phyloP scores from a whole-genome alignment of 2,888 invertebrate species.

The Eristalis tenax region DNA sequence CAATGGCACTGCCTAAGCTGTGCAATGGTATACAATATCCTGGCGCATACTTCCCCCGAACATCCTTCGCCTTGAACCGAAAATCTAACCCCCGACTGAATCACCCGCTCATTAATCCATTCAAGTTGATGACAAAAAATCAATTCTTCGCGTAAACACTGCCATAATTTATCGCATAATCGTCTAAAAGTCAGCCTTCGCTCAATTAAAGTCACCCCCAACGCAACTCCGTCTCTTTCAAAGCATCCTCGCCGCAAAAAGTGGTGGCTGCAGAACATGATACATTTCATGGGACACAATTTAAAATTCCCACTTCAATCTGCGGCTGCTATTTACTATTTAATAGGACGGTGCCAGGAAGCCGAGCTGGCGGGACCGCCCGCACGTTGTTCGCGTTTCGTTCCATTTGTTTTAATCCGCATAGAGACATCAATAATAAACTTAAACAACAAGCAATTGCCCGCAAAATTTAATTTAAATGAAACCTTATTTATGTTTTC shows the following conservation, averaged over 20 bases:
- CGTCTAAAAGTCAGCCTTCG: background rate
- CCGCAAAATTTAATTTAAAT: conserved; percentile 70
- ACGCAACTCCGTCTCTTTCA: background rate
- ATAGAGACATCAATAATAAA: conserved; percentile 71
- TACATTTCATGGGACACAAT: conserved; percentile 9
- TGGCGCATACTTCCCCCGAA: background rate
- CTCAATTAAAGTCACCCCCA: background rate
- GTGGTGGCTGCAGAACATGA: too few relatives aligned
- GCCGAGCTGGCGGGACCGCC: conserved; percentile 21
- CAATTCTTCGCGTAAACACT: background rate
- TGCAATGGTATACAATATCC: background rate
- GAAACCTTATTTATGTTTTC: conserved; percentile 66
- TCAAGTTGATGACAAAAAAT: background rate
- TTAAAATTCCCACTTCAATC: conserved; percentile 25
- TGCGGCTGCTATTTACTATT: conserved; percentile 2
- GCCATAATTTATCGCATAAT: background rate
- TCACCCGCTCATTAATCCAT: background rate
- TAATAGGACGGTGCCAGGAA: background rate
- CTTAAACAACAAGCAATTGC: conserved; percentile 71
- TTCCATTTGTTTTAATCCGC: conserved; percentile 69
- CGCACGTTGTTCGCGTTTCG: conserved; percentile 52
- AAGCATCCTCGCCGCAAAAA: background rate
- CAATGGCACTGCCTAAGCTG: too few relatives aligned
- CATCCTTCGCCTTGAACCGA: background rate
- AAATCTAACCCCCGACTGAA: background rate